Percentiles rank a stretch among this genome's conserved stretches.
phyloP scores from a whole-genome alignment of 2,113 vertebrate genomes.

The Marcusenius ussheri region DNA sequence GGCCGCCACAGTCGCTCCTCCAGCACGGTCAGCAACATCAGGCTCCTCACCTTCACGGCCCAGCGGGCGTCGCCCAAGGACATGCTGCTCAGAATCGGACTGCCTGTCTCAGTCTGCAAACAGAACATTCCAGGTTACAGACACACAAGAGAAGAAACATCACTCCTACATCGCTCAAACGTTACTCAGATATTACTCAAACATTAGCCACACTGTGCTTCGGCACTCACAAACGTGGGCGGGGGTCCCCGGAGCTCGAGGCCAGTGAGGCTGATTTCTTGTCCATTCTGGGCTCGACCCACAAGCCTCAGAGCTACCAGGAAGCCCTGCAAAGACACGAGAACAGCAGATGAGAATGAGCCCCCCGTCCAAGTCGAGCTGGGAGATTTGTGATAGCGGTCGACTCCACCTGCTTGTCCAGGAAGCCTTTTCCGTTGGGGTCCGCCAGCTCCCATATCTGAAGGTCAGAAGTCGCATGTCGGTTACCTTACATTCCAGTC shows the following conservation, averaged over 20 bases:
- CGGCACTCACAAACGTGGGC: conserved; percentile 83
- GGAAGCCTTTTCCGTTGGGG: conserved; percentile 84
- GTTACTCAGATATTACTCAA: background rate
- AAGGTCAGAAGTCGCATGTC: conserved; percentile 18
- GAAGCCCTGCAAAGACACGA: conserved; percentile 70
- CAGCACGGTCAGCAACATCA: background rate
- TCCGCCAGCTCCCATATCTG: conserved; percentile 98
- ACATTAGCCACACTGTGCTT: background rate
- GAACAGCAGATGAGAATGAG: background rate
- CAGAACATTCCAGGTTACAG: background rate
- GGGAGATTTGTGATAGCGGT: conserved; percentile 1
- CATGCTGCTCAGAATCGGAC: conserved; percentile 64
- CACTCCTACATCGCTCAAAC: background rate
- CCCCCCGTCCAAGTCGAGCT: background rate
- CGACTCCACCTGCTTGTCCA: conserved; percentile 81
- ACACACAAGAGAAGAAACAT: background rate
- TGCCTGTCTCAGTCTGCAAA: conserved; percentile 76
- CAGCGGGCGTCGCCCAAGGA: conserved; percentile 66
- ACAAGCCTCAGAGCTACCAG: conserved; percentile 82
- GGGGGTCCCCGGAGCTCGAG: conserved; percentile 71
- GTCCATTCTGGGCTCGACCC: conserved; percentile 84
- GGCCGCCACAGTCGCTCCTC: background rate
- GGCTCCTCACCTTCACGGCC: conserved; percentile 78
- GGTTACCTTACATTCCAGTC: background rate
- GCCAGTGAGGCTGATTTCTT: conserved; percentile 74